phyloP scores from a whole-genome alignment of 2,797 vertebrate species.

The Orestias chungarensis region DNA sequence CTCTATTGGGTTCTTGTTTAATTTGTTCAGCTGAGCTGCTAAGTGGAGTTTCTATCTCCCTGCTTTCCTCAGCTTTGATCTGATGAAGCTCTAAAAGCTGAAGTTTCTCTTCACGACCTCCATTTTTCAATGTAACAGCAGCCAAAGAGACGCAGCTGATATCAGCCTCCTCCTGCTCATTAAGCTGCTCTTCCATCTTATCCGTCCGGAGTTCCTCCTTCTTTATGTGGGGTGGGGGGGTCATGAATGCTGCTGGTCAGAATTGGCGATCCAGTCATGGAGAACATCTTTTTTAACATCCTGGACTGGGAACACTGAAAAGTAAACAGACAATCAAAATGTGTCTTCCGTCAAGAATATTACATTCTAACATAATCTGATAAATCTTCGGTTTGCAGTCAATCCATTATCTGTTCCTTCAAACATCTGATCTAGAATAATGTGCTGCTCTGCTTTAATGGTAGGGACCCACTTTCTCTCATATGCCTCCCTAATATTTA shows the following conservation, averaged over 20 bases:
- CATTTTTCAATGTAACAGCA: constrained; percentile 18
- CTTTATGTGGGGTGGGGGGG: constrained; percentile 10
- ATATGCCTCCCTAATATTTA: too few relatives aligned
- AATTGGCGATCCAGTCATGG: background rate
- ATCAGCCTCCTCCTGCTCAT: constrained; percentile 1
- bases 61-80: constrained; percentile 12
- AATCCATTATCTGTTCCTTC: too few relatives aligned
- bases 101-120: constrained; percentile 30
- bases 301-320: constrained; percentile 20
- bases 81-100: constrained; percentile 11
- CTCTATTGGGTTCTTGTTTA: constrained; percentile 6
- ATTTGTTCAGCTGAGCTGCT: background rate
- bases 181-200: constrained; percentile 7
- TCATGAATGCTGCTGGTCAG: background rate
- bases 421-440: too few relatives aligned
- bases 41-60: background rate
- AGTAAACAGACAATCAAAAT: background rate
- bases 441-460: too few relatives aligned
- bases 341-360: too few relatives aligned
- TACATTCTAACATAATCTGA: too few relatives aligned
- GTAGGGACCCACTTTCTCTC: too few relatives aligned
- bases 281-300: constrained; percentile 13
- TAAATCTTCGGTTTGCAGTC: too few relatives aligned
- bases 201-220: constrained; percentile 18
- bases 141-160: background rate